Evolutionary conservation across 2,888 invertebrate species (phyloP).

Genomic region (Cerastis leucographa): DNA sequence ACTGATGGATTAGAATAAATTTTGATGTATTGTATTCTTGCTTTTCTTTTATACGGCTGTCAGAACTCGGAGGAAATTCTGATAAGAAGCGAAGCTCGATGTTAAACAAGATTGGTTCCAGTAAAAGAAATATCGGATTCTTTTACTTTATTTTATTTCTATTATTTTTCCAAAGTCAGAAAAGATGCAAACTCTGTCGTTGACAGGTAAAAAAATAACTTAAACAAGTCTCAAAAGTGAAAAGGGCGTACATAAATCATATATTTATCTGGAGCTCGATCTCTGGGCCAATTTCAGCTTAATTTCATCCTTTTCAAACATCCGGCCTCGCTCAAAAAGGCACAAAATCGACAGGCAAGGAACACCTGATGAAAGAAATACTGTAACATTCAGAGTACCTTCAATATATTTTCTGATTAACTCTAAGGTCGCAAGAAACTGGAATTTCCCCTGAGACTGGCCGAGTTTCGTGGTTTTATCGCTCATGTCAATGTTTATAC

Average conservation of each 20-base stretch:
- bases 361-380: conserved; percentile 69
- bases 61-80: conserved; percentile 15
- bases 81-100: conserved; percentile 3
- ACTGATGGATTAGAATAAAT: conserved; percentile 60
- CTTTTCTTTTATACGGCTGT: conserved; percentile 33
- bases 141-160: too few relatives aligned
- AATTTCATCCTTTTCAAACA: conserved; percentile 60
- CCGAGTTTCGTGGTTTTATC: conserved; percentile 75
- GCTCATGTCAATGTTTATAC: conserved; percentile 75
- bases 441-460: conserved; percentile 79
- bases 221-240: conserved; percentile 27
- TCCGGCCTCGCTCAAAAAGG: conserved; percentile 38
- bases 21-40: conserved; percentile 46
- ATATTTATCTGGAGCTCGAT: conserved; percentile 41
- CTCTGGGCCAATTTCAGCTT: conserved; percentile 41
- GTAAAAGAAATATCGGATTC: conserved; percentile 28
- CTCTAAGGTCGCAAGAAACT: conserved; percentile 72
- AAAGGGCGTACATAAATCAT: conserved; percentile 47
- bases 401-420: conserved; percentile 75
- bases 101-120: conserved; percentile 19
- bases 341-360: conserved; percentile 56
- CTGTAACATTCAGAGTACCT: conserved; percentile 49
- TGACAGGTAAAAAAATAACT: conserved; percentile 15
- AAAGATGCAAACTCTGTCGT: conserved; percentile 15
- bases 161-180: not conserved